Base-by-base conservation (phyloP, 2,113 vertebrate genomes). In the Stercorarius parasiticus region DNA sequence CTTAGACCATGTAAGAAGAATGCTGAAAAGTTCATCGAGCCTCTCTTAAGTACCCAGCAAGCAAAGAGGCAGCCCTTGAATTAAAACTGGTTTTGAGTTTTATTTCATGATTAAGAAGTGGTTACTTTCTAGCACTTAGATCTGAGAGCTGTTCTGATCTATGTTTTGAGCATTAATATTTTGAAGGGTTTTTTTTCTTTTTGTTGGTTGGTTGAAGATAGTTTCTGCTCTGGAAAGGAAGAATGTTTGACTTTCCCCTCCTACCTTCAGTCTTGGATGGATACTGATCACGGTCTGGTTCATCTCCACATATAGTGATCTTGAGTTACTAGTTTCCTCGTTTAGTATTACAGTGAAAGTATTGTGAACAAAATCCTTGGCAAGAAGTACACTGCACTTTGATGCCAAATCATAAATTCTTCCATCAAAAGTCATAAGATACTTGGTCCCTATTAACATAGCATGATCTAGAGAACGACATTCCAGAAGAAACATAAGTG, bases 371-470 rank as follows among this genome's bases (percentile, higher is more conserved):
- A 98, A 94, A 65, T 99, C 98, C 47, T 97, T 98, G 89, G 99
- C 98, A 40, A 99, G 97, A 45, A 99, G 96, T 19, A 98, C 96
- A 6, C 98, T 96, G 52, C 99, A 98, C 23, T 71, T 95, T 25
- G 88, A 82, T 25, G 97, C 95, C 15, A 99, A 95, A 88, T 98
- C 98, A 42, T 98, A 98, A 47, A 99, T 93, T 74, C 78, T 98
- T 13, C 99, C 98, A 15, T 99, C 98, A 53, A 99, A 99, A 3
- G 99, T 98, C 93, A 99, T 97, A 29, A 98, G 40, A 42, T 98
- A 98, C 95, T 98, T 98, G 92, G 97, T 97, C 5, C 98, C 97
- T 7, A 99, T 98, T 96, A 99, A 70, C 87, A 99, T 43, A 11
- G 98, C 98, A 52, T 98, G 98, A 95, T 99, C 99, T 99, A 78